Evolutionary conservation across 2,888 invertebrate genomes (phyloP).

Genomic region (Arctia plantaginis): DNA sequence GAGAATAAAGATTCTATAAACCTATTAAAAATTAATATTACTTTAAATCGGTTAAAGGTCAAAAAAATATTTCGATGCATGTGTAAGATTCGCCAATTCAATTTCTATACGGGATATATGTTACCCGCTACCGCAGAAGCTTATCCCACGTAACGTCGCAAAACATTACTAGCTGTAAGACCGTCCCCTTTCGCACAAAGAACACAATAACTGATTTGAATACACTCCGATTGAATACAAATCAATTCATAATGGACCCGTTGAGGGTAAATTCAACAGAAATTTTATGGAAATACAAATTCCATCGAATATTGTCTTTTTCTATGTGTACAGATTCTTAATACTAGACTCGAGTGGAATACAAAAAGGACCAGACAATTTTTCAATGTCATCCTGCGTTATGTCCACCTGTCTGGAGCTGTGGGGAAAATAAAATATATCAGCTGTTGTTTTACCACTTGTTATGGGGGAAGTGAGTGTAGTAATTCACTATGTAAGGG

Average conservation of each 20-base stretch:
- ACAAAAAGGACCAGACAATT: conserved; percentile 34
- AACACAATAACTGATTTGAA: conserved; percentile 80
- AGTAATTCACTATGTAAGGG: not conserved
- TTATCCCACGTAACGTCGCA: conserved; percentile 10
- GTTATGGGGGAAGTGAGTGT: conserved; percentile 7
- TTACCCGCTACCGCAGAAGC: conserved; percentile 2
- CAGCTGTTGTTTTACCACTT: conserved; percentile 26
- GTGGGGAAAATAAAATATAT: conserved; percentile 26
- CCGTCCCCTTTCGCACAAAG: conserved; percentile 66
- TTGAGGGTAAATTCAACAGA: conserved; percentile 58
- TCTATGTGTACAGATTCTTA: conserved; percentile 48
- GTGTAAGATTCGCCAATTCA: too few species aligned
- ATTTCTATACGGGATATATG: not conserved
- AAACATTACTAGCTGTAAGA: conserved; percentile 50
- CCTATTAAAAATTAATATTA: too few species aligned
- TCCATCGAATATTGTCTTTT: conserved; percentile 57
- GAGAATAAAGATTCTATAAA: too few species aligned
- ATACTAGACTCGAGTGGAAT: conserved; percentile 38
- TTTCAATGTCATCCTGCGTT: conserved; percentile 42
- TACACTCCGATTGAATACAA: conserved; percentile 75
- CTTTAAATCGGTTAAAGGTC: too few species aligned
- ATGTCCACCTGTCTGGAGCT: conserved; percentile 21
- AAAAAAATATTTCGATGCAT: too few species aligned
- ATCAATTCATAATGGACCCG: conserved; percentile 69
- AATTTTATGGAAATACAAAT: conserved; percentile 64